Conservation (phyloP, 2,888 invertebrate genomes). For the Tuberolachnus salignus region DNA sequence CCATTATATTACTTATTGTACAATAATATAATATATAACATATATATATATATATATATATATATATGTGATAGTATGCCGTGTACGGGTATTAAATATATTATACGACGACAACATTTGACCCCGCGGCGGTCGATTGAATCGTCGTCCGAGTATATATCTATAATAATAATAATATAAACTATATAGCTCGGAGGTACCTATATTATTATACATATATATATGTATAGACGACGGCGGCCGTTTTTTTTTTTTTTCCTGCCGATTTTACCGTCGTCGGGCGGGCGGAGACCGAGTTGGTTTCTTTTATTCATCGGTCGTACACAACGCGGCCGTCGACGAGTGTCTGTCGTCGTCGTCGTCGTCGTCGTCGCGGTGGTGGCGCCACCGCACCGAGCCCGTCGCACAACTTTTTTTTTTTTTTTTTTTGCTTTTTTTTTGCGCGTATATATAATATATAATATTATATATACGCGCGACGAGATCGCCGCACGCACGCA, state of each 20-base stretch:
- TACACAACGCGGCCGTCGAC: conserved; percentile 1
- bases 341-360: conserved; percentile 10
- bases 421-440: not conserved
- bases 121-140: conserved; percentile 46
- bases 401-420: too few relatives aligned
- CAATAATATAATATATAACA: too few relatives aligned
- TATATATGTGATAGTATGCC: too few relatives aligned
- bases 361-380: conserved; percentile 19
- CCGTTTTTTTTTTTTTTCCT: conserved; percentile 4
- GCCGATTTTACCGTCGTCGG: not conserved
- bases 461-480: not conserved
- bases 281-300: not conserved
- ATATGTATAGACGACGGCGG: not conserved
- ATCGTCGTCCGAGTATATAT: not conserved
- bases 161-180: not conserved
- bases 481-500: conserved; percentile 6
- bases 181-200: not conserved
- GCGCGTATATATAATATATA: too few relatives aligned
- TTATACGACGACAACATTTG: conserved; percentile 10
- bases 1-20: not conserved
- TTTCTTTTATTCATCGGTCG: conserved; percentile 39
- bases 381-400: conserved; percentile 21
- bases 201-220: conserved; percentile 12
- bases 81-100: not conserved
- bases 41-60: too few relatives aligned